These are phyloP conservation scores for Tympanuchus pallidicinctus DNA, from an alignment of 2,113 vertebrate genomes.

Conservation along the genomic window DNA sequence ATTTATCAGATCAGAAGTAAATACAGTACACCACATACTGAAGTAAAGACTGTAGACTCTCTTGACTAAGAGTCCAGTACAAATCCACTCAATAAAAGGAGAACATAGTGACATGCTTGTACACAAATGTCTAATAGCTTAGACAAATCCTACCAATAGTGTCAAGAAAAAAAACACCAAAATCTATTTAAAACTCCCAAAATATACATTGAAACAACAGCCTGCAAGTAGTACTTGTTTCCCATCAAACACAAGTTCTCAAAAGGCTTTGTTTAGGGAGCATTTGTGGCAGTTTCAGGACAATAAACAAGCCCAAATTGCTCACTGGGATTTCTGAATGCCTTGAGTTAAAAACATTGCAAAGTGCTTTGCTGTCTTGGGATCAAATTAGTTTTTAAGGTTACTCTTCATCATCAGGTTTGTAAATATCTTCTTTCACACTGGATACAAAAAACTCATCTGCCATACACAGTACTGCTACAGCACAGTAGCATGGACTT, in stretches of 20 bases:
- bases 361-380: neutral
- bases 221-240: neutral
- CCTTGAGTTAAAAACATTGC: neutral
- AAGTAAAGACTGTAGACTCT: neutral
- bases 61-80: neutral
- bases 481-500: neutral
- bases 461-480: neutral
- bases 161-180: neutral
- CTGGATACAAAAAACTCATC: neutral
- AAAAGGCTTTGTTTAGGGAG: neutral
- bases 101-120: neutral
- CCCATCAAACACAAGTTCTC: neutral
- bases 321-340: neutral
- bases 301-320: neutral
- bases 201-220: neutral
- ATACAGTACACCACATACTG: neutral
- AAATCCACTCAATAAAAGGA: neutral
- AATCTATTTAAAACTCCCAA: neutral
- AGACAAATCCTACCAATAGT: neutral
- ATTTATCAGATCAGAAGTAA: neutral
- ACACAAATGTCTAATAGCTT: neutral
- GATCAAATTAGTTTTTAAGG: neutral
- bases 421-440: neutral
- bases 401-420: neutral
- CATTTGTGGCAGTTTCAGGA: neutral